Evolutionary conservation across 64 coral and sea anemone genomes (phyloP).

Genomic region (Dendronephthya gigantea): DNA sequence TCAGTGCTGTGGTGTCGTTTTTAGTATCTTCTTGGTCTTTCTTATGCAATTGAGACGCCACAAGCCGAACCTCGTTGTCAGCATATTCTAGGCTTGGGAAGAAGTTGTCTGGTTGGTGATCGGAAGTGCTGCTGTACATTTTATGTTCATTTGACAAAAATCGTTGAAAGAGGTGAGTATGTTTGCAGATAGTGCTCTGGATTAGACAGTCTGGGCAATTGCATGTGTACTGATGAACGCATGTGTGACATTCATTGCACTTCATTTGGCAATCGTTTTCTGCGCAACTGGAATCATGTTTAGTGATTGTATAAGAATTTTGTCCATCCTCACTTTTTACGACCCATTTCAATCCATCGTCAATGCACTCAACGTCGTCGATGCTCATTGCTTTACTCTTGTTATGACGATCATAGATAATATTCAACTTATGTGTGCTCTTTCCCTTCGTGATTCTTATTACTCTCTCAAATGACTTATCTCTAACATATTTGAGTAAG

Average conservation of each 20-base stretch:
- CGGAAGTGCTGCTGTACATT: background rate
- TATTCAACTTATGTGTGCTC: background rate
- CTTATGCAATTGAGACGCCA: background rate
- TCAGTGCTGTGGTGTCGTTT: background rate
- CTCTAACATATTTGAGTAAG: conserved; percentile 37
- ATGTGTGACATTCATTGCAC: background rate
- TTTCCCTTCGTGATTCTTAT: conserved; percentile 55
- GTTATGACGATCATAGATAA: conserved; percentile 19
- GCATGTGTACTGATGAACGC: background rate
- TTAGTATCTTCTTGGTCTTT: background rate
- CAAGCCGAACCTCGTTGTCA: background rate
- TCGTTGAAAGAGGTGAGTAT: background rate
- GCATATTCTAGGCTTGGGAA: background rate
- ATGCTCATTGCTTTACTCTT: background rate
- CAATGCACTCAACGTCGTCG: background rate
- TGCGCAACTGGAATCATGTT: background rate
- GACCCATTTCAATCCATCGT: background rate
- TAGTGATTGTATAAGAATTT: conserved; percentile 23
- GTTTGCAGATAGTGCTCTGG: conserved; percentile 1
- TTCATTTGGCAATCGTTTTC: conserved; percentile 14
- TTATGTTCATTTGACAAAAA: background rate
- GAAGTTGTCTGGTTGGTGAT: background rate
- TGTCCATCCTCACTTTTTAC: conserved; percentile 1
- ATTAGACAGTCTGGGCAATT: background rate
- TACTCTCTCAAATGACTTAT: conserved; percentile 42